These are phyloP conservation scores for Melanostigma gelatinosum DNA, from an alignment of 2,113 vertebrate species.

Conservation along the genomic window DNA sequence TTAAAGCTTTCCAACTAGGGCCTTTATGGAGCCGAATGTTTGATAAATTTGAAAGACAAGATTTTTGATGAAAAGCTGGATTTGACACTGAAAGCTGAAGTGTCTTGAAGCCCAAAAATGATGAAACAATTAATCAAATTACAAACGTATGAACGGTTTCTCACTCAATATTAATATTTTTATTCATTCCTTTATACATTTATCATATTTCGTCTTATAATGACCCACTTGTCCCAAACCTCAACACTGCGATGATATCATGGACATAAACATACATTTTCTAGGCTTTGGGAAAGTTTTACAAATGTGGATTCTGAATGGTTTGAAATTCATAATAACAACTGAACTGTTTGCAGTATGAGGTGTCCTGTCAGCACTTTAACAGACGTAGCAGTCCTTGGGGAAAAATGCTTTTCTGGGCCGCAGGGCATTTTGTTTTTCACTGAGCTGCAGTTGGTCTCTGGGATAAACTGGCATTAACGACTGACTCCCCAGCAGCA, in stretches of 20 bases:
- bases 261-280: background rate
- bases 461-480: background rate
- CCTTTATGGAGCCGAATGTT: conserved; percentile 2
- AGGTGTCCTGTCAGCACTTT: background rate
- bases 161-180: background rate
- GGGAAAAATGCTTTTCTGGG: background rate
- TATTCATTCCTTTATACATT: background rate
- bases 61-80: conserved; percentile 6
- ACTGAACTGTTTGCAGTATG: background rate
- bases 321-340: background rate
- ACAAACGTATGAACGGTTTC: background rate
- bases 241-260: background rate
- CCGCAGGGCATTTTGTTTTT: background rate
- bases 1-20: conserved; percentile 32
- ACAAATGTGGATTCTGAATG: background rate
- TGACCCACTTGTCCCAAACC: background rate
- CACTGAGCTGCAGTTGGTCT: background rate
- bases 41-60: conserved; percentile 1
- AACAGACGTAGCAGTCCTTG: background rate
- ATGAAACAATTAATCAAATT: background rate
- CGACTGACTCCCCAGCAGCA: background rate
- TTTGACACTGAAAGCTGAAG: background rate
- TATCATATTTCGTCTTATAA: background rate
- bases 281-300: background rate
- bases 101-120: background rate